Percentiles rank a stretch among this genome's conserved stretches.
Evolutionary conservation across 1,140 invertebrate genomes (phyloP).

Genomic region (Dreissena rostriformis): DNA sequence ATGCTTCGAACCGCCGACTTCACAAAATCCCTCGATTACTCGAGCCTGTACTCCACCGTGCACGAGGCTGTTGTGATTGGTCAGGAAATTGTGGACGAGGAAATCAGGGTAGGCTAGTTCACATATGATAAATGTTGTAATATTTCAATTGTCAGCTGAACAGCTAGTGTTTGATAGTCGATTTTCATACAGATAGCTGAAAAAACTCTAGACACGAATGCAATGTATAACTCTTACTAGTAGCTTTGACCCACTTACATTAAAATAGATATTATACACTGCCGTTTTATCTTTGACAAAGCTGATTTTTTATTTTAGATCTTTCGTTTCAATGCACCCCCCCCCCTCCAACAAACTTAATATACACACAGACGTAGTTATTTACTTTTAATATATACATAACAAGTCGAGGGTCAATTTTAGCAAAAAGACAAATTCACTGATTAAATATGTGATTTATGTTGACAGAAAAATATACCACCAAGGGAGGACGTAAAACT

Average conservation of each 20-base stretch:
- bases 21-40: slow-evolving; percentile 68
- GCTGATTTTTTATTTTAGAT: too few species aligned
- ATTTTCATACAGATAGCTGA: background rate
- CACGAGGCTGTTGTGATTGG: slow-evolving; percentile 76
- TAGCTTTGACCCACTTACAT: too few species aligned
- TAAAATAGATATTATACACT: background rate
- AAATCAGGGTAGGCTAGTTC: slow-evolving; percentile 56
- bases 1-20: slow-evolving; percentile 76
- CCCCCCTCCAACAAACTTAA: background rate
- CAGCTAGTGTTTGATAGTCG: background rate
- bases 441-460: background rate
- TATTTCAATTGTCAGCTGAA: background rate
- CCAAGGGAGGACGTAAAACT: slow-evolving; percentile 29
- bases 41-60: slow-evolving; percentile 74
- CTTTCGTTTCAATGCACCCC: too few species aligned
- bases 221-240: background rate
- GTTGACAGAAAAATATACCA: slow-evolving; percentile 35
- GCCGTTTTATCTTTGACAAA: background rate
- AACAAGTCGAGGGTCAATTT: background rate
- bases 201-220: background rate
- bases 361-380: background rate
- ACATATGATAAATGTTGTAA: background rate
- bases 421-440: background rate
- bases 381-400: background rate
- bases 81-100: slow-evolving; percentile 58